Base-by-base conservation (phyloP, 2,888 invertebrate genomes). In the Cheilosia vulpina region DNA sequence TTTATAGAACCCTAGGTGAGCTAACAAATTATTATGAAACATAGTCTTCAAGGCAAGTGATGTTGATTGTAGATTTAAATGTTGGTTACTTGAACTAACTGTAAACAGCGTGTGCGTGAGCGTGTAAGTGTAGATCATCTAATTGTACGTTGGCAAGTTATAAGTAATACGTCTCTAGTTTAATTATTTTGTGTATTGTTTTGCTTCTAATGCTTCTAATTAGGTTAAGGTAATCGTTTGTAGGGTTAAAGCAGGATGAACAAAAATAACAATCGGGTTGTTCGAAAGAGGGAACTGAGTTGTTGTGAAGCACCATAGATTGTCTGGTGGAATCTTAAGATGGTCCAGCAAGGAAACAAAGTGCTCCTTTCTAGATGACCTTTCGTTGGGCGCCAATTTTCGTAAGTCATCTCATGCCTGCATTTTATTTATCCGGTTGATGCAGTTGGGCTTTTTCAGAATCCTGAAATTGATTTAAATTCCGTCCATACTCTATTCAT, bases 11-110 rank as follows among this genome's bases (percentile, higher is more conserved):
- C 47, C 38, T 81, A 77, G 68, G 52, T 62, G 55, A 76, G 71
- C 76, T 68, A 80, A 60, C 63, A 55, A 58, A 79, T 63, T 17
- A 81, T 38, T 57, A 58, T 53, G 24, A 34, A 50, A 41, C 47
- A 57, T 57, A 75, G 84, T 77, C 72, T 85, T 82, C 55, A 82
- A 82, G 85, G 77, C 72, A 85, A 68, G 72, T 69, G 82, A 82
- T 85, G 81, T 85, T 85, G 72, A 85, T 76, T 82, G 71, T 77
- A 81, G 76, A 81, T 68, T 72, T 77, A 4, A 52, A 68, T 72
- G 66, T 72, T 66, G 60, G 34, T 76, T 71, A 52, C 60, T 65
- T 75, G 62, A 72, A 47, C 47, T 66, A 52, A 24, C 38, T 68
- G 58, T 43, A 19, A 63, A 27, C 57, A 57, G 68, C 27, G 63